Evolutionary conservation across 2,113 vertebrate genomes (phyloP).

Genomic region (Burhinus oedicnemus): DNA sequence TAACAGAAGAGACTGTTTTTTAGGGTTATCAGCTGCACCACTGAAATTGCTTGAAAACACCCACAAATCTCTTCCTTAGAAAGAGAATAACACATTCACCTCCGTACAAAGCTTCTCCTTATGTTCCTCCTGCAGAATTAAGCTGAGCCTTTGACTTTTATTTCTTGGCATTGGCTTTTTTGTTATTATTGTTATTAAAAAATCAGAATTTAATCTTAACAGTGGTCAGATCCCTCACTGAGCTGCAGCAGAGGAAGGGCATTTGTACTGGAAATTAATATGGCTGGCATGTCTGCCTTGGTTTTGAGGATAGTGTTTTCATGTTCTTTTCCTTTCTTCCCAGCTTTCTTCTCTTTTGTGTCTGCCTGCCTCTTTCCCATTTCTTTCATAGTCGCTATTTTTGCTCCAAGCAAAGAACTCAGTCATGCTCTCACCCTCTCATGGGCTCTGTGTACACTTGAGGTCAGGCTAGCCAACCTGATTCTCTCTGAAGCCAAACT

Average conservation of each 20-base stretch:
- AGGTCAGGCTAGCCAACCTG: slow-evolving; percentile 2
- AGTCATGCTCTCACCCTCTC: not conserved
- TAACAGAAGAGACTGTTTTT: not conserved
- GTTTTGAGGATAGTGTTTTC: slow-evolving; percentile 38
- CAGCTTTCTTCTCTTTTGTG: slow-evolving; percentile 43
- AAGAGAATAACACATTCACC: not conserved
- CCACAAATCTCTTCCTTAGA: not conserved
- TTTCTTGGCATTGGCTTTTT: not conserved
- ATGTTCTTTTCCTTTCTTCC: slow-evolving; percentile 39
- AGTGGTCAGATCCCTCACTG: not conserved
- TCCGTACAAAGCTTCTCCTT: not conserved
- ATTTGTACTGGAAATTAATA: slow-evolving; percentile 31
- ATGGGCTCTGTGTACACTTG: not conserved
- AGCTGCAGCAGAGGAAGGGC: not conserved
- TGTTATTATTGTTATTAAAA: not conserved
- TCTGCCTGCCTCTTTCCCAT: not conserved
- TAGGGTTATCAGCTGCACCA: not conserved
- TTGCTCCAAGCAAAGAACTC: slow-evolving; percentile 34
- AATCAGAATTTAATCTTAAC: not conserved
- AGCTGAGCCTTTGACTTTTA: not conserved
- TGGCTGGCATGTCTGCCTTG: slow-evolving; percentile 9
- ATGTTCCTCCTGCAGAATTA: not conserved
- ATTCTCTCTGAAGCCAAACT: not conserved
- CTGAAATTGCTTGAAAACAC: slow-evolving; percentile 39
- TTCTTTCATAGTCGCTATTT: slow-evolving; percentile 25